These are phyloP conservation scores for Mycetomoellerius zeteki DNA, from an alignment of 1,140 invertebrate species.

Conservation along the genomic window DNA sequence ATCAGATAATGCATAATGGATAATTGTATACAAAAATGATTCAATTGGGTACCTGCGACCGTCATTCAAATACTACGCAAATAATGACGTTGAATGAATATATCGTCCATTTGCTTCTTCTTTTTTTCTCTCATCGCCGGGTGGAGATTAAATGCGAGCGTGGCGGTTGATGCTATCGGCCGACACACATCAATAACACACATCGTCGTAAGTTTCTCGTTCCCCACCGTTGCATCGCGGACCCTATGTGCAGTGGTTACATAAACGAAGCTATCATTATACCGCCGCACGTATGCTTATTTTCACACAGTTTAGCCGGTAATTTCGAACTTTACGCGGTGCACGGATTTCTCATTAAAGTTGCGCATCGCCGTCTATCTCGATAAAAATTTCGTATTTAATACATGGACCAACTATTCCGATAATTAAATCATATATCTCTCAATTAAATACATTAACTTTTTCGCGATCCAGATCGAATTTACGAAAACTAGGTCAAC, in stretches of 20 bases:
- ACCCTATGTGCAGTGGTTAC: conserved; percentile 48
- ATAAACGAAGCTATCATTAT: conserved; percentile 65
- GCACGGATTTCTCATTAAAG: conserved; percentile 20
- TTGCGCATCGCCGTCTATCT: background rate
- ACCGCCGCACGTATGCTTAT: conserved; percentile 53
- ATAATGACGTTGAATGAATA: conserved; percentile 27
- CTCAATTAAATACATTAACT: background rate
- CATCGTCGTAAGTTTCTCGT: conserved; percentile 48
- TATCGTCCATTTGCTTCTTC: background rate
- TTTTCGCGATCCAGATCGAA: background rate
- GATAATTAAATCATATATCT: conserved; percentile 3
- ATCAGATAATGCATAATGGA: background rate
- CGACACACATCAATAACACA: conserved; percentile 64
- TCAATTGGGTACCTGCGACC: background rate
- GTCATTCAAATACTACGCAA: background rate
- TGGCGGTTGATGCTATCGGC: conserved; percentile 66
- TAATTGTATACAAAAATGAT: conserved; percentile 17
- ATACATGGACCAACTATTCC: background rate
- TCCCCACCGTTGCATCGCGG: conserved; percentile 30
- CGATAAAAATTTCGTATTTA: background rate
- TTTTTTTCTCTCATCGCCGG: conserved; percentile 48
- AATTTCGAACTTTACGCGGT: conserved; percentile 46
- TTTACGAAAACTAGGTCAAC: background rate
- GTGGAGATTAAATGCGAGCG: conserved; percentile 67
- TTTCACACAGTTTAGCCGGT: conserved; percentile 54